Conservation (phyloP, 2,113 vertebrate species). For the Salvelinus alpinus region DNA sequence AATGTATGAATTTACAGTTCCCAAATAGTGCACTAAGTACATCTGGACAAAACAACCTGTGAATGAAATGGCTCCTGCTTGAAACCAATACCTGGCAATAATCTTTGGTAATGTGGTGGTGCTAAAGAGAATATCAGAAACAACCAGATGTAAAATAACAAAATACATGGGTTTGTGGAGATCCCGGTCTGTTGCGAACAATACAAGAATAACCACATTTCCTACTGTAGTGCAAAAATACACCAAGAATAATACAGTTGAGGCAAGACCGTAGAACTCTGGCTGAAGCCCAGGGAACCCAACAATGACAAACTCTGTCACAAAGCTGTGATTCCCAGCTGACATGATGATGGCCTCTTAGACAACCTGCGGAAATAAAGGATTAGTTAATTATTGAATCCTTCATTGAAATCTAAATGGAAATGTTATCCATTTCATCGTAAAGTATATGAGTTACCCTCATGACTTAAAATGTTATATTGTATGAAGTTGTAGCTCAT, state of each 20-base stretch:
- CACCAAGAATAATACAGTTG: constrained; percentile 39
- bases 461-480: too few relatives aligned
- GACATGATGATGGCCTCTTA: constrained; percentile 39
- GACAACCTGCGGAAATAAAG: too few relatives aligned
- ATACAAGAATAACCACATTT: constrained; percentile 31
- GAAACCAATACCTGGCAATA: constrained; percentile 48
- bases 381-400: too few relatives aligned
- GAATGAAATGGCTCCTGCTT: constrained; percentile 38
- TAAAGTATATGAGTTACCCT: too few relatives aligned
- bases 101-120: constrained; percentile 53
- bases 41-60: constrained; percentile 50
- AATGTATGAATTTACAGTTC: constrained; percentile 45
- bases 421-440: too few relatives aligned
- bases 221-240: constrained; percentile 42
- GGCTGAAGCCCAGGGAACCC: constrained; percentile 51
- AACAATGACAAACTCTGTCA: constrained; percentile 50
- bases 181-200: constrained; percentile 29
- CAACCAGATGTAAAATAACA: constrained; percentile 44
- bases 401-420: too few relatives aligned
- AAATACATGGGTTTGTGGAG: constrained; percentile 55
- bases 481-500: too few relatives aligned
- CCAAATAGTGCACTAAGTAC: constrained; percentile 55
- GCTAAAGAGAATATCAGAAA: constrained; percentile 49
- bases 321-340: constrained; percentile 41
- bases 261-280: constrained; percentile 26